phyloP scores from a whole-genome alignment of 2,888 invertebrate genomes.

The Ernsta delagoae region DNA sequence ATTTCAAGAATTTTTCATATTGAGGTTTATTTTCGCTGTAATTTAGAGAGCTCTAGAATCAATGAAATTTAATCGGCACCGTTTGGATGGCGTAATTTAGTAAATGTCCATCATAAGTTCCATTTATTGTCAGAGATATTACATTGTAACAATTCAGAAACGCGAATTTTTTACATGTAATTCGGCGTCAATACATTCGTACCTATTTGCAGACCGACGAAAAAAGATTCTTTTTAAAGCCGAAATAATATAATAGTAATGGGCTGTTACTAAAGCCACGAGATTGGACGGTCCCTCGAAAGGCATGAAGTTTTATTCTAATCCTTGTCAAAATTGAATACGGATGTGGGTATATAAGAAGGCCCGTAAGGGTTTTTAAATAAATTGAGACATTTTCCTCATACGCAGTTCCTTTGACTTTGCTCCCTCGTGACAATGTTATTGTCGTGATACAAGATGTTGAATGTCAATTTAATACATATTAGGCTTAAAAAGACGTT shows the following conservation, averaged over 20 bases:
- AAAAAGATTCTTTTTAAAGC: no score
- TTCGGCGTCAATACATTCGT: no score
- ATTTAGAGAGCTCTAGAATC: no score
- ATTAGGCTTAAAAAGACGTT: slow-evolving; percentile 66
- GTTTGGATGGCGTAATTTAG: no score
- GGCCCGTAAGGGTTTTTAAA: background rate
- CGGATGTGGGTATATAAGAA: background rate
- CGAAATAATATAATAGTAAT: background rate
- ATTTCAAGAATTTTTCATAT: no score
- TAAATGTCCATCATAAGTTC: no score
- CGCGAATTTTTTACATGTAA: no score
- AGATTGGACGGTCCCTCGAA: background rate
- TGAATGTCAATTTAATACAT: slow-evolving; percentile 71
- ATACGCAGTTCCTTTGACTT: slow-evolving; percentile 20
- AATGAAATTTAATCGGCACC: no score
- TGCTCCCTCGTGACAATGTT: slow-evolving; percentile 43
- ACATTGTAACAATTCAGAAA: no score
- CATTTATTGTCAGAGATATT: no score
- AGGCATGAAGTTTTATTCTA: background rate
- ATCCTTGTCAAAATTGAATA: background rate
- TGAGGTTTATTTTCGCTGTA: no score
- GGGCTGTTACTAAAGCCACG: background rate
- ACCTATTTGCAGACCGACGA: no score
- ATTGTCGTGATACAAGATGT: slow-evolving; percentile 58
- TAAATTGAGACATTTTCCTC: slow-evolving; percentile 14